Conservation (phyloP, 2,797 vertebrate species). For the Rhabdophis nuchalis region DNA sequence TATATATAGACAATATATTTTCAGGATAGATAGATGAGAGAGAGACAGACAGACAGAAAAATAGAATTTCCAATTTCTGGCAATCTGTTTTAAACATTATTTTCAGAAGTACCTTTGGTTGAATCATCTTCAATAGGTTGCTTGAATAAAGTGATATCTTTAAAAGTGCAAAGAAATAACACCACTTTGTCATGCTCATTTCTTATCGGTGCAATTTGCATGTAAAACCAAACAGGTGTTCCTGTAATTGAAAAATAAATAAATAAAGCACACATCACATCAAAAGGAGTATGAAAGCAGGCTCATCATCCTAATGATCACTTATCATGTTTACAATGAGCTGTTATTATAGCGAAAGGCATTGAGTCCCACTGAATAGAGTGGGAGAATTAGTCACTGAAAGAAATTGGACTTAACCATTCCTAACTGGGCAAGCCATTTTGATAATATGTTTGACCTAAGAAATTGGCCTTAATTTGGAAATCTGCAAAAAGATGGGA, state of each 20-base stretch:
- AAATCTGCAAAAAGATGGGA: neutral
- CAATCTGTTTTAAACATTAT: neutral
- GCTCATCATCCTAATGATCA: neutral
- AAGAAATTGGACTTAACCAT: neutral
- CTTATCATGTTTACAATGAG: neutral
- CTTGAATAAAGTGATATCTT: conserved; percentile 96
- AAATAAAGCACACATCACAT: neutral
- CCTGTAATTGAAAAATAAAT: conserved; percentile 70
- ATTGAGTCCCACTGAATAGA: neutral
- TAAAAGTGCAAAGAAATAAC: conserved; percentile 94
- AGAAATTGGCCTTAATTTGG: neutral
- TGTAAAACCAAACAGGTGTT: conserved; percentile 96
- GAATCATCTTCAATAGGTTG: conserved; percentile 95
- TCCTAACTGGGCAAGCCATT: neutral
- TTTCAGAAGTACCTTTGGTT: conserved; percentile 83
- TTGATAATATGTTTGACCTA: neutral
- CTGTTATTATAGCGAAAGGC: neutral
- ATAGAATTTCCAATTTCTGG: neutral
- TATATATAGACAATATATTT: neutral
- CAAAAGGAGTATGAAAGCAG: neutral
- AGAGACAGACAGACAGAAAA: neutral
- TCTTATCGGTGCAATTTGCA: conserved; percentile 97
- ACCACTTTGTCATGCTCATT: conserved; percentile 97
- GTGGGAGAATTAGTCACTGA: neutral
- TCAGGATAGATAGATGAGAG: neutral